These are phyloP conservation scores for Drosophila ogumai DNA, from an alignment of 1,140 invertebrate species.

Conservation along the genomic window DNA sequence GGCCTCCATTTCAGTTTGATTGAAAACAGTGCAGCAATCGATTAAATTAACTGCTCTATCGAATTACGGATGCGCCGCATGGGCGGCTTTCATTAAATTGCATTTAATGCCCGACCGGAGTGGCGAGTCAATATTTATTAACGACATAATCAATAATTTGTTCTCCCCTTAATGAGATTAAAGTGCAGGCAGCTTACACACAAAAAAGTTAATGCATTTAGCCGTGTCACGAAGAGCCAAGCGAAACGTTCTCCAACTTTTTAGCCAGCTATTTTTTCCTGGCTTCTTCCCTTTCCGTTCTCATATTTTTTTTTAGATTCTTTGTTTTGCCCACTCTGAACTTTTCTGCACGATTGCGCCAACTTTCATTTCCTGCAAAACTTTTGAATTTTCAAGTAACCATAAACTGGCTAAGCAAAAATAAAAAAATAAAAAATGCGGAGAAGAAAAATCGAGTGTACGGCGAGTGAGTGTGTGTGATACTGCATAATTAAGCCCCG, in stretches of 20 bases:
- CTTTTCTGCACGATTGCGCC: slow-evolving; percentile 76
- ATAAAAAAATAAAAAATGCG: not conserved
- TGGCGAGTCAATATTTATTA: slow-evolving; percentile 76
- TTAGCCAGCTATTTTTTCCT: slow-evolving; percentile 25
- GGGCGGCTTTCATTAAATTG: slow-evolving; percentile 60
- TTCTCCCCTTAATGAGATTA: slow-evolving; percentile 63
- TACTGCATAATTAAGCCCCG: slow-evolving; percentile 68
- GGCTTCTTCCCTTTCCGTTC: slow-evolving; percentile 13
- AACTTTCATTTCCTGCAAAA: slow-evolving; percentile 73
- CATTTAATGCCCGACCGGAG: slow-evolving; percentile 66
- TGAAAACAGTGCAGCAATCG: slow-evolving; percentile 50
- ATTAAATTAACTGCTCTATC: slow-evolving; percentile 69
- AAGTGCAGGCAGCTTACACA: slow-evolving; percentile 41
- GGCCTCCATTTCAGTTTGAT: slow-evolving; percentile 52
- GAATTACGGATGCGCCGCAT: slow-evolving; percentile 61
- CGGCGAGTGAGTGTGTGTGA: slow-evolving; percentile 32
- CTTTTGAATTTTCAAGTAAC: slow-evolving; percentile 70
- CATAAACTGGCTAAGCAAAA: slow-evolving; percentile 52
- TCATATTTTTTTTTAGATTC: slow-evolving; percentile 3
- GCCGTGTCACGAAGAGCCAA: slow-evolving; percentile 29
- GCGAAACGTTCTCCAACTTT: slow-evolving; percentile 9
- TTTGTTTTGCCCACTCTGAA: slow-evolving; percentile 47
- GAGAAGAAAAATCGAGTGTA: slow-evolving; percentile 9
- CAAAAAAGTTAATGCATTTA: slow-evolving; percentile 70
- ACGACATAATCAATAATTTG: slow-evolving; percentile 76